A percentile compares a stretch with the other conserved stretches of the same genome.
phyloP scores from a whole-genome alignment of 2,113 vertebrate species.

The Atherinomorus stipes region DNA sequence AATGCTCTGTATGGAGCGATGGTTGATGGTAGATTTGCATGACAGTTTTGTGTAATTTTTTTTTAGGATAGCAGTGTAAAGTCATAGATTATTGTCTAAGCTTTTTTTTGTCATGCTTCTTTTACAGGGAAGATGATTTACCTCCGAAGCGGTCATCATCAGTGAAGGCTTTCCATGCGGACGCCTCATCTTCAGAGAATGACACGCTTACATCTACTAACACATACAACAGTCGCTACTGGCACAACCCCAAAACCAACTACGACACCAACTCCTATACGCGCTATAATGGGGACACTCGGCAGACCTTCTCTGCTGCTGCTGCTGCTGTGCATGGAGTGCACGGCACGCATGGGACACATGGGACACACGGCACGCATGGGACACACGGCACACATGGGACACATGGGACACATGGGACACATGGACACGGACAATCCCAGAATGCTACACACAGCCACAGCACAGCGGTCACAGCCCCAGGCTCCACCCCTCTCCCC shows the following conservation, averaged over 20 bases:
- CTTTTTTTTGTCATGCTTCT: constrained; percentile 19
- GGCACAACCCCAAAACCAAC: constrained; percentile 92
- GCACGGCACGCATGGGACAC: constrained; percentile 25
- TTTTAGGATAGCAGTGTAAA: not conserved
- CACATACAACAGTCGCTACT: constrained; percentile 96
- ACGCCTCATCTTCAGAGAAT: constrained; percentile 95
- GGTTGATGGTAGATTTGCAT: not conserved
- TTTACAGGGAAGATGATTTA: constrained; percentile 94
- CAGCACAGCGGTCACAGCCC: constrained; percentile 44
- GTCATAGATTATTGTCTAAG: not conserved
- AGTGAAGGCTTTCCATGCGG: constrained; percentile 91
- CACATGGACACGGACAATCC: constrained; percentile 53
- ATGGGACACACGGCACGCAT: constrained; percentile 43
- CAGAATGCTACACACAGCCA: constrained; percentile 62
- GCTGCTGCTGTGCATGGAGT: constrained; percentile 31
- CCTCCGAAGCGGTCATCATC: constrained; percentile 93
- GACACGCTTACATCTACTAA: constrained; percentile 97
- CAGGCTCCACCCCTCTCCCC: constrained; percentile 65
- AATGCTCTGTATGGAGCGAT: not conserved
- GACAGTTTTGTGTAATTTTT: not conserved
- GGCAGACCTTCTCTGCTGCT: constrained; percentile 86
- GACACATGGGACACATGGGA: constrained; percentile 34
- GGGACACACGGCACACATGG: constrained; percentile 30
- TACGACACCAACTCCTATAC: constrained; percentile 91
- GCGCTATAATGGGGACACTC: constrained; percentile 88